A percentile compares a stretch with the other conserved stretches of the same genome.
These are phyloP conservation scores for Pitangus sulphuratus DNA, from an alignment of 2,797 vertebrate genomes.

Conservation along the genomic window DNA sequence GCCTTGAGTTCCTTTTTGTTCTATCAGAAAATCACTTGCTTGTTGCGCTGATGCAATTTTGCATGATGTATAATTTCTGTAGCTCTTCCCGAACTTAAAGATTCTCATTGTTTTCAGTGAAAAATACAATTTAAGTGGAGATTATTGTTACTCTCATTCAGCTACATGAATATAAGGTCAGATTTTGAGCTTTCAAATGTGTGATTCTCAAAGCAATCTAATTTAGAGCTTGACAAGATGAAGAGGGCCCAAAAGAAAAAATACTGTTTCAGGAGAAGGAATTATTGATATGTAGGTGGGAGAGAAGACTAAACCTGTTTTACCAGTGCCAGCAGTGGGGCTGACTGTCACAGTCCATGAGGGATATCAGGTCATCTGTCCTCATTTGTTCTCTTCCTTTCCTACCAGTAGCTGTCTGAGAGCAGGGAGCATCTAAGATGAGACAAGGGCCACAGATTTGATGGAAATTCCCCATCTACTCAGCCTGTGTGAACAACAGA, in stretches of 20 bases:
- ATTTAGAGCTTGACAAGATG: not conserved
- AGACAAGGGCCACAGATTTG: not conserved
- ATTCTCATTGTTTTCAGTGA: not conserved
- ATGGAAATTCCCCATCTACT: not conserved
- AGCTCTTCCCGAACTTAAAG: not conserved
- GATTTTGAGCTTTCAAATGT: not conserved
- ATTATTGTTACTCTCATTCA: not conserved
- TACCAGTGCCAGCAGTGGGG: not conserved
- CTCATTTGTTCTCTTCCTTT: not conserved
- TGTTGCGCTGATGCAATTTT: not conserved
- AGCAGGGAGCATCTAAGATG: not conserved
- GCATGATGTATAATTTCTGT: not conserved
- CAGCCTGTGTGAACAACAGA: not conserved
- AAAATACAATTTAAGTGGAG: not conserved
- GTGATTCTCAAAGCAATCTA: not conserved
- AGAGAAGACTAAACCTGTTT: not conserved
- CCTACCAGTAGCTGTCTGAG: not conserved
- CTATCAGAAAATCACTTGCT: not conserved
- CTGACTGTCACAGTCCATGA: not conserved
- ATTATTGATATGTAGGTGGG: not conserved
- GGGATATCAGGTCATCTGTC: not conserved
- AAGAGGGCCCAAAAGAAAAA: not conserved
- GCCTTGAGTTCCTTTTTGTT: not conserved
- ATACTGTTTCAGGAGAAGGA: not conserved
- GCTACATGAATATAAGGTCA: not conserved